Conservation (phyloP, 2,113 vertebrate species). For the Cheilinus undulatus region DNA sequence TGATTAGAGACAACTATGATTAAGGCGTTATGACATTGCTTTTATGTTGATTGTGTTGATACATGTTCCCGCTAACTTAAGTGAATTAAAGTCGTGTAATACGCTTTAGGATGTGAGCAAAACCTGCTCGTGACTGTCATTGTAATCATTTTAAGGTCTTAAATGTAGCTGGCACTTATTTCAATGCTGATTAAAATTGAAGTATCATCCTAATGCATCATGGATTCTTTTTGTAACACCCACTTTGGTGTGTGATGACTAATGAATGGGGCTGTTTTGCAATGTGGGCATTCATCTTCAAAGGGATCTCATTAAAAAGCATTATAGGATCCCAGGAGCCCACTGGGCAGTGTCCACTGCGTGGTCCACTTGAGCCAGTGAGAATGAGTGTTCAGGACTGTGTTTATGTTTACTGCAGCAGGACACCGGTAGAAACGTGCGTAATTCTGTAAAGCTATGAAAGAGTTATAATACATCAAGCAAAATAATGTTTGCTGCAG, state of each 20-base stretch:
- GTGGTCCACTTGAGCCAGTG: slow-evolving; percentile 38
- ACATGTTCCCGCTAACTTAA: slow-evolving; percentile 60
- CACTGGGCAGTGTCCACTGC: slow-evolving; percentile 49
- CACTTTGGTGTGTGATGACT: slow-evolving; percentile 60
- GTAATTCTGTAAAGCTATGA: neutral
- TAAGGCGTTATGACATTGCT: slow-evolving; percentile 64
- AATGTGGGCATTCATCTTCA: slow-evolving; percentile 69
- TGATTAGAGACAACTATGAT: slow-evolving; percentile 72
- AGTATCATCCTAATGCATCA: slow-evolving; percentile 46
- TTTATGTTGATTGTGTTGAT: slow-evolving; percentile 80
- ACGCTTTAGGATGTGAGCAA: slow-evolving; percentile 43
- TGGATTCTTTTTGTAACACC: slow-evolving; percentile 61
- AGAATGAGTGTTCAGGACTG: slow-evolving; percentile 8
- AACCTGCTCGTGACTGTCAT: slow-evolving; percentile 26
- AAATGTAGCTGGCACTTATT: slow-evolving; percentile 38
- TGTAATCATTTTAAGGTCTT: slow-evolving; percentile 58
- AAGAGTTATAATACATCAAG: slow-evolving; percentile 12
- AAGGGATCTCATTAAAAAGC: slow-evolving; percentile 67
- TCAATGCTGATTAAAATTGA: slow-evolving; percentile 66
- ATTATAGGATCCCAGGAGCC: slow-evolving; percentile 49
- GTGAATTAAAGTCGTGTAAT: slow-evolving; percentile 71
- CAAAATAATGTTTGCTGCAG: slow-evolving; percentile 11
- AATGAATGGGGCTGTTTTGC: slow-evolving; percentile 67
- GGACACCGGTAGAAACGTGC: neutral
- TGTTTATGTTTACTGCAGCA: slow-evolving; percentile 33